Evolutionary conservation across 1,140 invertebrate genomes (phyloP).

Genomic region (Tenebrio molitor): DNA sequence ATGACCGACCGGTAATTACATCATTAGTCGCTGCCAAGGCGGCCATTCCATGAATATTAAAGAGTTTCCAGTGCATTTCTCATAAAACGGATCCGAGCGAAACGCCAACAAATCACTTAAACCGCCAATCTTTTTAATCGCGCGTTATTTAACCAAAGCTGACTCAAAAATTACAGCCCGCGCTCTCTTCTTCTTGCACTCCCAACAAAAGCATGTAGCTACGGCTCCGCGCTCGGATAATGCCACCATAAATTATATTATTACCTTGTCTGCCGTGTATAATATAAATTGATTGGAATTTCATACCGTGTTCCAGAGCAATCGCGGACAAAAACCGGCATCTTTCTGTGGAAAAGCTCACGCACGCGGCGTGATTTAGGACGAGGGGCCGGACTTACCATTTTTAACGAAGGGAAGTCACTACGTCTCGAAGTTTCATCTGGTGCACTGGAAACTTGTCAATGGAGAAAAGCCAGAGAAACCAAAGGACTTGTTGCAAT

Average conservation of each 20-base stretch:
- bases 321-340: conserved; percentile 63
- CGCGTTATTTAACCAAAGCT: conserved; percentile 59
- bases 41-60: conserved; percentile 60
- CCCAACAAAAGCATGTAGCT: conserved; percentile 62
- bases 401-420: too few species aligned
- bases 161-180: conserved; percentile 58
- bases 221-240: conserved; percentile 60
- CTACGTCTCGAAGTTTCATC: too few species aligned
- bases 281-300: conserved; percentile 67
- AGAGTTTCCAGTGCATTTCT: conserved; percentile 43
- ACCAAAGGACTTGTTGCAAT: too few species aligned
- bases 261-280: conserved; percentile 66
- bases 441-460: too few species aligned
- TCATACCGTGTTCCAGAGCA: conserved; percentile 65
- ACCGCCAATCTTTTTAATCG: conserved; percentile 56
- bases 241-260: conserved; percentile 67
- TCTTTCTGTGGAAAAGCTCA: conserved; percentile 60
- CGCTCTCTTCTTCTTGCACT: conserved; percentile 34
- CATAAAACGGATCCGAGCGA: conserved; percentile 17
- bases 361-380: too few species aligned
- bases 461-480: too few species aligned
- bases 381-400: too few species aligned
- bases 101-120: conserved; percentile 26
- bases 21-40: conserved; percentile 58
- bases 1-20: conserved; percentile 57